phyloP scores from a whole-genome alignment of 2,888 invertebrate genomes.

The Onchidella celtica region DNA sequence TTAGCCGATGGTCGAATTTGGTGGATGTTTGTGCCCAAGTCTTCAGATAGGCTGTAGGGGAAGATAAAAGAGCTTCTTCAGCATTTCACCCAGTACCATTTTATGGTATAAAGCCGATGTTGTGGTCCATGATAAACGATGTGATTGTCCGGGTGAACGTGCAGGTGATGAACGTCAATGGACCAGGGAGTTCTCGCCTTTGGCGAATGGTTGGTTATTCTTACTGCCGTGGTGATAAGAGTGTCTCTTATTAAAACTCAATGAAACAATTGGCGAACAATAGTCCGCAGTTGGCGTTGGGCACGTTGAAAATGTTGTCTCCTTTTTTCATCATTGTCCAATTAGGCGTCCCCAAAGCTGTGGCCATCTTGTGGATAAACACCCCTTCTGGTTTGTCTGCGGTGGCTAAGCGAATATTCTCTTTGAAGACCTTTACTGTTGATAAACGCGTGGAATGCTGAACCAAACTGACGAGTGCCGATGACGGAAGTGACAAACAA shows the following conservation, averaged over 20 bases:
- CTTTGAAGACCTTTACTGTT: slow-evolving; percentile 31
- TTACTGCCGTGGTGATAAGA: no score
- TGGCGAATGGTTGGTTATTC: no score
- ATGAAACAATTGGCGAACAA: slow-evolving; percentile 22
- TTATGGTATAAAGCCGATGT: no score
- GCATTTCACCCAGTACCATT: no score
- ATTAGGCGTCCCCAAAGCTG: neutral
- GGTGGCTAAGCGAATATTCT: slow-evolving; percentile 19
- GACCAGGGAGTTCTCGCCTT: no score
- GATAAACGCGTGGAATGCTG: neutral
- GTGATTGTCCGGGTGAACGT: no score
- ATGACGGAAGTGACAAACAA: slow-evolving; percentile 38
- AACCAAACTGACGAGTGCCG: slow-evolving; percentile 21
- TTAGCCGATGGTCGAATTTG: no score
- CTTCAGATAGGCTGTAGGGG: no score
- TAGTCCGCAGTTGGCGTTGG: slow-evolving; percentile 7
- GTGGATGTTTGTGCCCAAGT: no score
- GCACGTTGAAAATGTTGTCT: slow-evolving; percentile 37
- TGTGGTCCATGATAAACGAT: no score
- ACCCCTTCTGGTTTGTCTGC: slow-evolving; percentile 28
- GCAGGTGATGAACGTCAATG: no score
- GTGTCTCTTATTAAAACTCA: slow-evolving; percentile 41
- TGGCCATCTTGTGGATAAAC: slow-evolving; percentile 23
- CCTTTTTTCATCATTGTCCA: slow-evolving; percentile 32
- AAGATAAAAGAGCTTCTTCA: no score